These are phyloP conservation scores for Cygnus olor DNA, from an alignment of 2,797 vertebrate species.

Conservation along the genomic window DNA sequence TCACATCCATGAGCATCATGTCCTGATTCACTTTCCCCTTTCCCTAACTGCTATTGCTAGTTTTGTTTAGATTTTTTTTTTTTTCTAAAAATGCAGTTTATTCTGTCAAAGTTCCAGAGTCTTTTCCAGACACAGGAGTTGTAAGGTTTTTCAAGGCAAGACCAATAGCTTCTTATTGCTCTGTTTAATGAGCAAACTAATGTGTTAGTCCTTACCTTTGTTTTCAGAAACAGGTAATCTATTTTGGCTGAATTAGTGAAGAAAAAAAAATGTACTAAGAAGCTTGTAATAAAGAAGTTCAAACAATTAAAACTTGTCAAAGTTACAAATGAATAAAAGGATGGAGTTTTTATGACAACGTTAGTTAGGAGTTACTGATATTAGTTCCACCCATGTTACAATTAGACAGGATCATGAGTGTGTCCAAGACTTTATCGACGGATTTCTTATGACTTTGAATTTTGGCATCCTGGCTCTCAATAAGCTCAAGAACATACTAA, in stretches of 20 bases:
- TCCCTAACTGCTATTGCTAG: background rate
- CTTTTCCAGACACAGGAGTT: background rate
- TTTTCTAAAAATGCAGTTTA: background rate
- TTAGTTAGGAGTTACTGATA: background rate
- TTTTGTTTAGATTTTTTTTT: background rate
- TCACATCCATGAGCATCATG: background rate
- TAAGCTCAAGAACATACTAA: background rate
- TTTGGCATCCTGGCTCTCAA: background rate
- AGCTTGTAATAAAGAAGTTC: background rate
- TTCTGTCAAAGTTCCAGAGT: background rate
- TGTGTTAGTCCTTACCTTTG: background rate
- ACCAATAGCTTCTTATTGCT: background rate
- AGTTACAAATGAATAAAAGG: background rate
- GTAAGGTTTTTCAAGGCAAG: background rate
- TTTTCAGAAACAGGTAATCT: background rate
- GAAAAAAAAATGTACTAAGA: background rate
- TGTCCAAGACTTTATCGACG: background rate
- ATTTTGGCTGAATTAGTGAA: background rate
- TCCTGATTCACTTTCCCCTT: background rate
- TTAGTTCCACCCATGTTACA: background rate
- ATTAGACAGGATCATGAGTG: background rate
- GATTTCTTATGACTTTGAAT: background rate
- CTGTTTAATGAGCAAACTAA: background rate
- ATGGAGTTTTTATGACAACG: background rate
- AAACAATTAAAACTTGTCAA: background rate